phyloP scores from a whole-genome alignment of 2,797 vertebrate species.

The Hyperoplus lanceolatus region DNA sequence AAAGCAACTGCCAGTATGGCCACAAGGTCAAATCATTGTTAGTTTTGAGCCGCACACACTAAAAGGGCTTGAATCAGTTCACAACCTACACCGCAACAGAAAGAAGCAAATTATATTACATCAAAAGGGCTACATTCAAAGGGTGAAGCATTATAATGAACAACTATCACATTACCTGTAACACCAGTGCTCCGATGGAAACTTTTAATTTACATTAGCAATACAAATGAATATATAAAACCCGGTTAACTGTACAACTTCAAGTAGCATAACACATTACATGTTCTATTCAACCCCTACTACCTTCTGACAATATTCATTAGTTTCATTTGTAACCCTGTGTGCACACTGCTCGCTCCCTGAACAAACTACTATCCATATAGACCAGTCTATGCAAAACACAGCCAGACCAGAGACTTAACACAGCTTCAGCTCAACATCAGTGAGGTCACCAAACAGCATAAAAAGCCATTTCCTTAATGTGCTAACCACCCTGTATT shows the following conservation, averaged over 20 bases:
- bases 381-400: constrained; percentile 51
- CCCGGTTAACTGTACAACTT: not conserved
- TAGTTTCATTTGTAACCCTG: not conserved
- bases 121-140: too few relatives aligned
- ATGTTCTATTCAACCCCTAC: not conserved
- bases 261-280: not conserved
- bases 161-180: not conserved
- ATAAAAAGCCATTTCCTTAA: constrained; percentile 4
- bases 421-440: constrained; percentile 16
- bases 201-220: not conserved
- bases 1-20: constrained; percentile 38
- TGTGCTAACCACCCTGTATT: not conserved
- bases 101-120: not conserved
- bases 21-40: constrained; percentile 7
- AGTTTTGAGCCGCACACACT: constrained; percentile 5
- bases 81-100: not conserved
- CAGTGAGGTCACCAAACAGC: constrained; percentile 15
- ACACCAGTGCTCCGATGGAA: not conserved
- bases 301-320: not conserved
- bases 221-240: not conserved
- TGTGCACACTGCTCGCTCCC: not conserved
- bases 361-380: constrained; percentile 31
- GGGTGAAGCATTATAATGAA: not conserved
- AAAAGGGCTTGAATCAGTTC: constrained; percentile 1
- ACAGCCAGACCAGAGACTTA: not conserved